Conservation (phyloP, 2,797 vertebrate species). For the Falco biarmicus region DNA sequence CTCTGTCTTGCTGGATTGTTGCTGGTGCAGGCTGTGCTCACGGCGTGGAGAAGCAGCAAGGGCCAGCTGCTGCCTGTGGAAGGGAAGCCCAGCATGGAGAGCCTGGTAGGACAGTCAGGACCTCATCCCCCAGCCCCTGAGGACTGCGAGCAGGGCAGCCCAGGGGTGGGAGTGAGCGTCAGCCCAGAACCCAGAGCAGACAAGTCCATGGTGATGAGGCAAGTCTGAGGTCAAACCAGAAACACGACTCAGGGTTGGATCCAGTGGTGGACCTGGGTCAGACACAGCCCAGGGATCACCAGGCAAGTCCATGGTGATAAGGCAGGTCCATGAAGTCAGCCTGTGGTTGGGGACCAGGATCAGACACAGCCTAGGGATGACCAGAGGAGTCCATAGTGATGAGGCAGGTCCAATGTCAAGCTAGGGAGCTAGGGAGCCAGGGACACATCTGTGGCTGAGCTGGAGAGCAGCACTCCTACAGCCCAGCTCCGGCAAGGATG, state of each 20-base stretch:
- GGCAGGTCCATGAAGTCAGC: background rate
- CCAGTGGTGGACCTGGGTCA: background rate
- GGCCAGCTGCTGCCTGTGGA: background rate
- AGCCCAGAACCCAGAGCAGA: background rate
- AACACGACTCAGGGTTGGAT: rapidly evolving
- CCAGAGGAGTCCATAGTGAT: background rate
- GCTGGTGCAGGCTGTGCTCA: background rate
- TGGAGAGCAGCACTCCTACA: background rate
- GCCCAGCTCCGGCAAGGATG: background rate
- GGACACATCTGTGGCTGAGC: rapidly evolving
- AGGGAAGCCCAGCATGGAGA: background rate
- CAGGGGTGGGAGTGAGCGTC: background rate
- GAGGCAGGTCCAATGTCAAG: background rate
- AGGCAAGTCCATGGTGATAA: background rate
- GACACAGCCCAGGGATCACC: background rate
- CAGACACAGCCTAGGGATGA: background rate
- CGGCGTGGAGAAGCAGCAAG: background rate
- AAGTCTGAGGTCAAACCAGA: background rate
- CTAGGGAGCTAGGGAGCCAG: background rate
- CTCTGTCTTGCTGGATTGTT: background rate
- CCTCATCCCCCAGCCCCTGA: no score
- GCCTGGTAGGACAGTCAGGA: no score
- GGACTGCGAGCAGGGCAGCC: background rate
- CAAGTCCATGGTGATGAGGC: background rate
- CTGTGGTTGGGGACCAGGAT: background rate